Base-by-base conservation (phyloP, 2,888 invertebrate genomes). In the Parasteatoda lunata region DNA sequence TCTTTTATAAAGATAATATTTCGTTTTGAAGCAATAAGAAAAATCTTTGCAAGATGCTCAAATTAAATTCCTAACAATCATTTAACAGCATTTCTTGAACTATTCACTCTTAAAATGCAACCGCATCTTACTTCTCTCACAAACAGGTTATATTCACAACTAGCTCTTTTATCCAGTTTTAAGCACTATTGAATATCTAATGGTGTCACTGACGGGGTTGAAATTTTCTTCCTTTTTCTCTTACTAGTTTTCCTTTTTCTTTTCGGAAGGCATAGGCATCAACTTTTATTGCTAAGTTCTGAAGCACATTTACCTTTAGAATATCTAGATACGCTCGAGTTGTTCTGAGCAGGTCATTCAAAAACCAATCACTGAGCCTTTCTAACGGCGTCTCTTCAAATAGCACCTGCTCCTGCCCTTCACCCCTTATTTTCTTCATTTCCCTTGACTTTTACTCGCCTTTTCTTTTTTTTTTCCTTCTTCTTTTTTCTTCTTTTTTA, bases 311-410 rank as follows among this genome's bases (percentile, higher is more conserved):
- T 79, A 85, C 84, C 79, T 78, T 70, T 66, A 69, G 71, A 80
- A 76, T 80, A 79, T 80, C 80, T 75, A 70, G 77, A 76, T 72
- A 84, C 84, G 79, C 73, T 79, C 76, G 72, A 59, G 64, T 76
- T 85, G 59, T 80, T 70, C 75, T 52, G 77, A 85, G 76, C 70
- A 76, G 85, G 85, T 80, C 85, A 80, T 85, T 80, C 85, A 70
- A 71, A 80, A 85, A 85, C 85, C 85, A 85, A 85, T 85, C 85
- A 80, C 77, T 80, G 80, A 70, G 71, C 76, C 52, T 59, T 49
- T 76, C 80, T 85, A 85, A 85, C 85, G 80, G 76, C 85, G 59
- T 47, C 78, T 85, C 85, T 85, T 85, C 85, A 80, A 85, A 85
- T 85, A 71, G 76, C 85, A 85, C 84, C 84, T 85, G 84, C 79